Conservation (phyloP, 2,797 vertebrate genomes). For the Centropyge bicolor region DNA sequence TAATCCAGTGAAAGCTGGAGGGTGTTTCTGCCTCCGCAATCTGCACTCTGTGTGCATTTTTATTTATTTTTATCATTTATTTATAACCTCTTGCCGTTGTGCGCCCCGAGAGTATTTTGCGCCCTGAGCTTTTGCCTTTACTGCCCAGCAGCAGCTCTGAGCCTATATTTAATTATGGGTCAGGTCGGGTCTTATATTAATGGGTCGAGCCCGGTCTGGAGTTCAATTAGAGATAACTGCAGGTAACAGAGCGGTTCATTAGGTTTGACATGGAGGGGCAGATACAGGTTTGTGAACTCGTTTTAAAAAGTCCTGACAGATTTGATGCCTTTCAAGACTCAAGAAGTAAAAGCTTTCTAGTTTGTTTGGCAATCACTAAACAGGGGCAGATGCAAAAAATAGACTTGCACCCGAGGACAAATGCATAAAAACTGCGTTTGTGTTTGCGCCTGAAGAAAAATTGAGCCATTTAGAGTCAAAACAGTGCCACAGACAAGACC, state of each 20-base stretch:
- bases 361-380: background rate
- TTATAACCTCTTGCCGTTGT: conserved; percentile 11
- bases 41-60: background rate
- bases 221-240: conserved; percentile 12
- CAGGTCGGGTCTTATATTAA: background rate
- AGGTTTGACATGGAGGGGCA: background rate
- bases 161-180: conserved; percentile 9
- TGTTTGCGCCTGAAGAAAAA: background rate
- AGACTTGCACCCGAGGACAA: background rate
- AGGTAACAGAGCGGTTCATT: background rate
- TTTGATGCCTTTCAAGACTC: no score
- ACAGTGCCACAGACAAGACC: background rate
- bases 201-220: background rate
- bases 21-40: conserved; percentile 17
- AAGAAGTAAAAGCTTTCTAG: background rate
- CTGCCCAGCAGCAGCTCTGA: conserved; percentile 4
- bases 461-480: background rate
- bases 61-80: conserved; percentile 26
- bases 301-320: background rate
- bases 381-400: background rate
- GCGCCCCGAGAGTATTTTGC: background rate
- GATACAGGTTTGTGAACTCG: background rate
- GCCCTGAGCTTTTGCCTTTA: background rate
- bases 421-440: background rate
- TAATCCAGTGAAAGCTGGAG: conserved; percentile 14